Evolutionary conservation across 1,140 invertebrate genomes (phyloP).

Genomic region (Limonius californicus): DNA sequence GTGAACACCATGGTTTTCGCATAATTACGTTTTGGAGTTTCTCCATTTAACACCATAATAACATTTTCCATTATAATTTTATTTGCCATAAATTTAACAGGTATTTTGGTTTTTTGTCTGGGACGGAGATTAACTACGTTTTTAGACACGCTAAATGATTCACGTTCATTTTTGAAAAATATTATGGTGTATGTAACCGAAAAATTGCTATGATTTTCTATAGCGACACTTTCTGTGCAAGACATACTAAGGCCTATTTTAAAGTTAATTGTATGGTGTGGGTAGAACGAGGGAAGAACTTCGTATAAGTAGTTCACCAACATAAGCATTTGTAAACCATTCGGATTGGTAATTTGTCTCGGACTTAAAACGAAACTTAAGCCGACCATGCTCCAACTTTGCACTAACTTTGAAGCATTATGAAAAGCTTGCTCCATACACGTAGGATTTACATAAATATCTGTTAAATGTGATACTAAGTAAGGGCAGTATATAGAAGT

Average conservation of each 20-base stretch:
- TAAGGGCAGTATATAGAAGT: conserved; percentile 48
- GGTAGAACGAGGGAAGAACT: conserved; percentile 41
- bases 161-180: conserved; percentile 33
- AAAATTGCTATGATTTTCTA: conserved; percentile 29
- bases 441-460: conserved; percentile 39
- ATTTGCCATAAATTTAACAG: conserved; percentile 28
- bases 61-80: conserved; percentile 23
- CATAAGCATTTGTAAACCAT: conserved; percentile 45
- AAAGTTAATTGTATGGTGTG: conserved; percentile 35
- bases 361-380: conserved; percentile 45
- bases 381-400: conserved; percentile 46
- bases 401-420: conserved; percentile 43
- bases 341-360: conserved; percentile 40
- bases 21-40: conserved; percentile 35
- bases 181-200: conserved; percentile 28
- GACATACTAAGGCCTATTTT: conserved; percentile 26
- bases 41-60: conserved; percentile 43
- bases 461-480: conserved; percentile 37
- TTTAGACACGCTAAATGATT: conserved; percentile 31
- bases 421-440: conserved; percentile 43
- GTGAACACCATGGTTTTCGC: conserved; percentile 37
- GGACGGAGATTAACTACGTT: conserved; percentile 15
- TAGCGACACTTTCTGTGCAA: conserved; percentile 16
- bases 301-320: conserved; percentile 45
- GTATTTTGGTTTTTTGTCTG: conserved; percentile 29